Percentiles rank a stretch among this genome's conserved stretches.
These are phyloP conservation scores for Oophaga pumilio DNA, from an alignment of 2,113 vertebrate species.

Conservation along the genomic window DNA sequence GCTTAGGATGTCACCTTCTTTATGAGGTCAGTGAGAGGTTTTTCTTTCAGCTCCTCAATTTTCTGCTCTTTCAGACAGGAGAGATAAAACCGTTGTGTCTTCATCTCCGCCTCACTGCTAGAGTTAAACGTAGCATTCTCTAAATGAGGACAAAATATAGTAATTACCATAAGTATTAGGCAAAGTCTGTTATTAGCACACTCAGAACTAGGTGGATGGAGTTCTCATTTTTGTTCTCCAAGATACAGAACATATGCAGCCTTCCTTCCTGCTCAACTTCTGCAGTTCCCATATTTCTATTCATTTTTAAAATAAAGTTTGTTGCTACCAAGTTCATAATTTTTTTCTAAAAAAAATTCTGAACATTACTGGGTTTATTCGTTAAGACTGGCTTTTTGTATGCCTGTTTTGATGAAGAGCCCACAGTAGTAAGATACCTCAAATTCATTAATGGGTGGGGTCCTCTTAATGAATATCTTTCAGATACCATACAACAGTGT, in stretches of 20 bases:
- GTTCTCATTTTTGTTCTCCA: neutral
- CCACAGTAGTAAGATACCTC: too few species aligned
- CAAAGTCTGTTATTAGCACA: conserved; percentile 7
- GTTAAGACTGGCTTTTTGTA: too few species aligned
- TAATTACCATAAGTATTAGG: conserved; percentile 14
- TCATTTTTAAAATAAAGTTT: neutral
- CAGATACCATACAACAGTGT: too few species aligned
- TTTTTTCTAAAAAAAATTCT: neutral
- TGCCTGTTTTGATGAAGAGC: too few species aligned
- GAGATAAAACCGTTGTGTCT: conserved; percentile 92
- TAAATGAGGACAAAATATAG: conserved; percentile 60
- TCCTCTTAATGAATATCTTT: too few species aligned
- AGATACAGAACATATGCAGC: neutral
- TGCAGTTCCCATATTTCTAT: neutral
- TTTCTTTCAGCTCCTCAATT: conserved; percentile 90
- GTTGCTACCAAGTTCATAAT: neutral
- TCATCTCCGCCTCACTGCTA: conserved; percentile 92
- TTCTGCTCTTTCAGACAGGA: conserved; percentile 90
- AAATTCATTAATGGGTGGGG: too few species aligned
- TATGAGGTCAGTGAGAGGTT: conserved; percentile 90
- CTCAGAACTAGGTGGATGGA: neutral
- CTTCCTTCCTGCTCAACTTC: neutral
- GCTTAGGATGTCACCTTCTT: conserved; percentile 76
- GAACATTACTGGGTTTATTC: too few species aligned
- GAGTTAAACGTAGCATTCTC: conserved; percentile 94